Evolutionary conservation across 2,113 vertebrate genomes (phyloP), one percentile per base, ranked within the genome.

Genomic region (Talpa occidentalis): DNA sequence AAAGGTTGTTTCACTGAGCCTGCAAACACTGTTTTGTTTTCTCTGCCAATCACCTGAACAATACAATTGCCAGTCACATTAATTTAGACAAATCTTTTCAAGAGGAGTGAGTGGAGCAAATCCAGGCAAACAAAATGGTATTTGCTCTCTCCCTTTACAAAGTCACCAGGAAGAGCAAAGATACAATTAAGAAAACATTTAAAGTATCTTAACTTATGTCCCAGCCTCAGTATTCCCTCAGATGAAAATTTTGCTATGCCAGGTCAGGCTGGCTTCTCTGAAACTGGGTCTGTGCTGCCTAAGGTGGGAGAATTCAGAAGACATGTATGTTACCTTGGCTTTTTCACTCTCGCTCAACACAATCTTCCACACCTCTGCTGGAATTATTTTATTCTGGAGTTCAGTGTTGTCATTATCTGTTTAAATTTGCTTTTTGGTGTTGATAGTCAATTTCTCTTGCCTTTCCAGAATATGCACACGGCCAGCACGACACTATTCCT

Each of bases 61-160:
- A 88, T 74, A 47, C 62, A 64, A 90, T 84, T 95, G 66, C 47
- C 30, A 90, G 49, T 88, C 56, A 81, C 37, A 73, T 93, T 94
- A 80, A 95, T 82, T 93, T 89, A 89, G 83, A 94, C 49, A 85
- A 70, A 81, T 92, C 44, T 94, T 96, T 95, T 94, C 89, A 95
- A 70, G 35, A 64, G 52, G 32, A 95, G 26, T 69, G 54, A 94
- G 74, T 91, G 49, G 37, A 91, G 67, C 70, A 96, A 93, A 80
- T 73, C 85, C 35, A 80, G 56, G 37, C 47, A 87, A 93, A 73
- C 40, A 82, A 17, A 80, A n/a, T 40, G 22, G 10, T 60, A 76
- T 93, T 76, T 81, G 22, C 37, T 52, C 15, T 66, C 16, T 95
- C 19, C 16, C 15, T 95, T 52, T 72, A 93, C 28, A 72, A 81